These are phyloP conservation scores for Steinernema khuongi DNA, from an alignment of 1,140 invertebrate genomes.

Conservation along the genomic window DNA sequence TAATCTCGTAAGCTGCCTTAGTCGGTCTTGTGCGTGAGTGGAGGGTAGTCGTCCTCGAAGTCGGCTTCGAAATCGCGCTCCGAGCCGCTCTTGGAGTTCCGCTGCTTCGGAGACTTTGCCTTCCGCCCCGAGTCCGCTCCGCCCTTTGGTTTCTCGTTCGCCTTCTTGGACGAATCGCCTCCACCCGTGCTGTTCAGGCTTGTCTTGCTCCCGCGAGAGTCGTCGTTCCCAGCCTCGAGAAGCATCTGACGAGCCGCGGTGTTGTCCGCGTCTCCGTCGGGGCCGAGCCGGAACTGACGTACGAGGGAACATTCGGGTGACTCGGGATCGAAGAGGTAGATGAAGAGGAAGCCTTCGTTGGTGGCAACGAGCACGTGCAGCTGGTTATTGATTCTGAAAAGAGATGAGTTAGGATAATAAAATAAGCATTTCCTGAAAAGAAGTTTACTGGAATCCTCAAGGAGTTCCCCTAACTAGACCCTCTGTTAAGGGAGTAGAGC, in stretches of 20 bases:
- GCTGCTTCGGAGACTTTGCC: not conserved
- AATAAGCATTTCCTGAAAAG: too few species aligned
- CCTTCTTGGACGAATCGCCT: not conserved
- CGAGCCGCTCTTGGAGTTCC: slow-evolving; percentile 5
- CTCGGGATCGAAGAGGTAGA: slow-evolving; percentile 27
- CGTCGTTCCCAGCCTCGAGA: not conserved
- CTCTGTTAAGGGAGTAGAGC: too few species aligned
- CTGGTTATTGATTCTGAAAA: slow-evolving; percentile 34
- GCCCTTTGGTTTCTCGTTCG: not conserved
- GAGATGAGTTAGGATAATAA: not conserved
- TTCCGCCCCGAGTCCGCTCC: not conserved
- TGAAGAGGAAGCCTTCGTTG: slow-evolving; percentile 36
- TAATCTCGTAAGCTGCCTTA: too few species aligned
- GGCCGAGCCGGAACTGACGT: slow-evolving; percentile 33
- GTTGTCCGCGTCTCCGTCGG: slow-evolving; percentile 14
- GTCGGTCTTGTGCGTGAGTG: slow-evolving; percentile 2
- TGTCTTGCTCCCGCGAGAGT: not conserved
- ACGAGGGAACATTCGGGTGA: slow-evolving; percentile 29
- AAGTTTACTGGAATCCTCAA: too few species aligned
- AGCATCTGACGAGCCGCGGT: not conserved
- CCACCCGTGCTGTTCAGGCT: not conserved
- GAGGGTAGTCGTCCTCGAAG: not conserved
- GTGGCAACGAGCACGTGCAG: slow-evolving; percentile 32
- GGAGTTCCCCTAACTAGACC: too few species aligned
- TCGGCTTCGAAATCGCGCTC: slow-evolving; percentile 8